These are phyloP conservation scores for Formica aserva DNA, from an alignment of 2,888 invertebrate species.

Conservation along the genomic window DNA sequence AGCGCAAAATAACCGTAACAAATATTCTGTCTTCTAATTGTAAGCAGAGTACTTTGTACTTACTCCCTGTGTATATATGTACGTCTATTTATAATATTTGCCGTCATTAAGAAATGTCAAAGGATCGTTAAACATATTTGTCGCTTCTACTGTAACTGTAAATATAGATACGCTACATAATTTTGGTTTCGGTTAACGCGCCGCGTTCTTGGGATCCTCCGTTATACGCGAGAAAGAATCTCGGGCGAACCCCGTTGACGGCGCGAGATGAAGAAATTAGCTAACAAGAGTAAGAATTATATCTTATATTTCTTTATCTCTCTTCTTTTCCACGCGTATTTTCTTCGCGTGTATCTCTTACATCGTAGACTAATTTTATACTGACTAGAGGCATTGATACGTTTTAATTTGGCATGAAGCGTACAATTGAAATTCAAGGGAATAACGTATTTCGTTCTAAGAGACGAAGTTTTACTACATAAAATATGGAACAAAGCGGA, in stretches of 20 bases:
- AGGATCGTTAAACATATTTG: slow-evolving; percentile 17
- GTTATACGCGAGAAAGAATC: not conserved
- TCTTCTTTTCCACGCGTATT: slow-evolving; percentile 8
- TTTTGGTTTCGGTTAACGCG: slow-evolving; percentile 42
- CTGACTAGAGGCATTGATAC: slow-evolving; percentile 55
- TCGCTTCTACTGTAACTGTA: slow-evolving; percentile 24
- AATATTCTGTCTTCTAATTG: slow-evolving; percentile 27
- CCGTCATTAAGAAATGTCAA: slow-evolving; percentile 41
- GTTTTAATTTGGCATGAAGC: slow-evolving; percentile 53
- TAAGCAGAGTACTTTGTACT: slow-evolving; percentile 44
- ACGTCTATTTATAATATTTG: slow-evolving; percentile 27
- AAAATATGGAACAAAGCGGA: not conserved
- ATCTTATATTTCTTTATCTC: not conserved
- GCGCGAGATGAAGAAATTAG: slow-evolving; percentile 27
- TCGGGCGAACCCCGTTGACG: not conserved
- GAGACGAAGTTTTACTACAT: slow-evolving; percentile 31
- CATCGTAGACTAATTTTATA: slow-evolving; percentile 46
- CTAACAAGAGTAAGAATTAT: not conserved
- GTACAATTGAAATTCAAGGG: slow-evolving; percentile 35
- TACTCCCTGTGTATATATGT: slow-evolving; percentile 34
- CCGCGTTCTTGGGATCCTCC: not conserved
- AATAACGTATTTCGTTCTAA: not conserved
- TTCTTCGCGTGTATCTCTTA: slow-evolving; percentile 25
- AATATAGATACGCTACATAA: slow-evolving; percentile 24
- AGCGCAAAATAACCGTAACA: slow-evolving; percentile 11